Conservation (phyloP, 2,113 vertebrate genomes). For the Elaphurus davidianus region DNA sequence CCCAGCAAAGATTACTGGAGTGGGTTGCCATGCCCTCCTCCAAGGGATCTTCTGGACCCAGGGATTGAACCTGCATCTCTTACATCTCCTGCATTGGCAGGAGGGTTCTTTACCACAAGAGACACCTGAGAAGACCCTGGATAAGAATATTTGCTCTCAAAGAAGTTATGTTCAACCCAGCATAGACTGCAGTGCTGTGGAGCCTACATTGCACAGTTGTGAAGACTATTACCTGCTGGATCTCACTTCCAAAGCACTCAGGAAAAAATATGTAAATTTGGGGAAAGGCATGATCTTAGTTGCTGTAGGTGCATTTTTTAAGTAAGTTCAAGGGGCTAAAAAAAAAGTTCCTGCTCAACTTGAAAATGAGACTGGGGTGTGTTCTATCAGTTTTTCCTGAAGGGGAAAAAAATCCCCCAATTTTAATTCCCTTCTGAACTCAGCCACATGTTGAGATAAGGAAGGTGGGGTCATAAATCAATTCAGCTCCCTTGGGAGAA, state of each 20-base stretch:
- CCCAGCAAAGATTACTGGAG: not conserved
- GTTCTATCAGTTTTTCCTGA: constrained; percentile 48
- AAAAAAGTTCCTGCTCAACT: constrained; percentile 45
- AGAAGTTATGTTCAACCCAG: accelerated
- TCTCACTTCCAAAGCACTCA: not conserved
- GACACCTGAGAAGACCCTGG: not conserved
- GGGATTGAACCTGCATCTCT: not conserved
- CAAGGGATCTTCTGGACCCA: not conserved
- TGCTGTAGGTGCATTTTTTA: not conserved
- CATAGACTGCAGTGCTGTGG: accelerated
- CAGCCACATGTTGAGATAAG: constrained; percentile 73
- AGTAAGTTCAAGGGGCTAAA: constrained; percentile 27
- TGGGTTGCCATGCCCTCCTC: not conserved
- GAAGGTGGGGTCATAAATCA: constrained; percentile 67
- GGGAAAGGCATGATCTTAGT: not conserved
- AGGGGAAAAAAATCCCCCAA: constrained; percentile 50
- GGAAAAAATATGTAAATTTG: not conserved
- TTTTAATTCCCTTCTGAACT: constrained; percentile 73
- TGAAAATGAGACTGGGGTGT: constrained; percentile 44
- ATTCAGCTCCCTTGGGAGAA: constrained; percentile 71
- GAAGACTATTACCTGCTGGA: not conserved
- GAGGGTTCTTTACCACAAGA: not conserved
- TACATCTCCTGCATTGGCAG: not conserved
- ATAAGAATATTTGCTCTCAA: not conserved
- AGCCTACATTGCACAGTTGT: accelerated